phyloP scores from a whole-genome alignment of 2,113 vertebrate species.

The Rhegmatorhina hoffmannsi region DNA sequence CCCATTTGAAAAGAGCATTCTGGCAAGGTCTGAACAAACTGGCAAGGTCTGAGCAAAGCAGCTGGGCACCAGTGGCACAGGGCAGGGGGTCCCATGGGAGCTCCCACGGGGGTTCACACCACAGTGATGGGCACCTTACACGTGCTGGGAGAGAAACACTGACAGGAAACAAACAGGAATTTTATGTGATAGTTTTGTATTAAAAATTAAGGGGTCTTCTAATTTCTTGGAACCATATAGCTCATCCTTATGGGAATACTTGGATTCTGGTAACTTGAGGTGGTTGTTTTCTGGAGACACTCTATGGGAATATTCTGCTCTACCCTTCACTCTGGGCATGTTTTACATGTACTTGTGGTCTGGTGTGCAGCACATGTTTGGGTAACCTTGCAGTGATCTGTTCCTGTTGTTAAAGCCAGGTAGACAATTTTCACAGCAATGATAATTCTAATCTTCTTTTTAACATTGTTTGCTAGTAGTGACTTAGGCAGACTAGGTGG shows the following conservation, averaged over 20 bases:
- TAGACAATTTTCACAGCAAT: slow-evolving; percentile 3
- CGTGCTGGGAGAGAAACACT: neutral
- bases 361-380: neutral
- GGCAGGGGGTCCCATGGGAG: neutral
- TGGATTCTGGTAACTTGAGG: neutral
- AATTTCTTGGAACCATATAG: neutral
- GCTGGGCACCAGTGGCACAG: neutral
- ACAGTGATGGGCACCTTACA: neutral
- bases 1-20: neutral
- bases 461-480: neutral
- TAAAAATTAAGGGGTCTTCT: neutral
- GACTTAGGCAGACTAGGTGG: slow-evolving; percentile 39
- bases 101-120: neutral
- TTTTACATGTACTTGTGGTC: neutral
- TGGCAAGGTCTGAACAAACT: slow-evolving; percentile 23
- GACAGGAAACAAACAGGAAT: neutral
- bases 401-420: neutral
- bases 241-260: neutral
- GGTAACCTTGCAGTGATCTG: neutral
- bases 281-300: neutral
- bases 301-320: neutral
- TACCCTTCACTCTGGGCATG: neutral
- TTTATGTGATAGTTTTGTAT: neutral
- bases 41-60: slow-evolving; percentile 30
- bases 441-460: slow-evolving; percentile 13